Percentiles rank a stretch among this genome's conserved stretches.
Conservation (phyloP, 2,797 vertebrate genomes). For the Scyliorhinus canicula region DNA sequence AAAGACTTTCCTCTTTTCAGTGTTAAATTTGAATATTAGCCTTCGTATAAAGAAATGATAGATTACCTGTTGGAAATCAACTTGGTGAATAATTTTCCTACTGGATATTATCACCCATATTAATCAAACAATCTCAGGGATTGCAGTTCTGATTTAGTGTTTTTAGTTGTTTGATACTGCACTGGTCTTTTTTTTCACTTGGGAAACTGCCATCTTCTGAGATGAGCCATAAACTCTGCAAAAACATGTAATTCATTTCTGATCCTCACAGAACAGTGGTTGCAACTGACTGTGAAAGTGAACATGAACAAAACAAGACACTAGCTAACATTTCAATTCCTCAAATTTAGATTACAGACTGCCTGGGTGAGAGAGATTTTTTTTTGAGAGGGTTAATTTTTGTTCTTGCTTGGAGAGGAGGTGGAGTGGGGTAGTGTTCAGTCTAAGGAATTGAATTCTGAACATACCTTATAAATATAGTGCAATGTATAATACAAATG, state of each 20-base stretch:
- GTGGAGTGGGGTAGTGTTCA: not conserved
- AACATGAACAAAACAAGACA: not conserved
- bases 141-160: not conserved
- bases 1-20: not conserved
- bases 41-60: not conserved
- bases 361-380: not conserved
- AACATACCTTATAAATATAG: not conserved
- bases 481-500: not conserved
- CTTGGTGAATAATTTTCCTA: not conserved
- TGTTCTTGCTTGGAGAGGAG: not conserved
- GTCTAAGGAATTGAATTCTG: not conserved
- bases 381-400: not conserved
- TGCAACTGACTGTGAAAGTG: not conserved
- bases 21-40: not conserved
- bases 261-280: not conserved
- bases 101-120: not conserved
- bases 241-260: conserved; percentile 10
- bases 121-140: not conserved
- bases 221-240: not conserved
- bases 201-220: not conserved
- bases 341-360: not conserved
- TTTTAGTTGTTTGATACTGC: not conserved
- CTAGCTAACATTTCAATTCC: not conserved
- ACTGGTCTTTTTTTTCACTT: not conserved
- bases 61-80: not conserved